These are phyloP conservation scores for Congeria kusceri DNA, from an alignment of 2,888 invertebrate species.

Conservation along the genomic window DNA sequence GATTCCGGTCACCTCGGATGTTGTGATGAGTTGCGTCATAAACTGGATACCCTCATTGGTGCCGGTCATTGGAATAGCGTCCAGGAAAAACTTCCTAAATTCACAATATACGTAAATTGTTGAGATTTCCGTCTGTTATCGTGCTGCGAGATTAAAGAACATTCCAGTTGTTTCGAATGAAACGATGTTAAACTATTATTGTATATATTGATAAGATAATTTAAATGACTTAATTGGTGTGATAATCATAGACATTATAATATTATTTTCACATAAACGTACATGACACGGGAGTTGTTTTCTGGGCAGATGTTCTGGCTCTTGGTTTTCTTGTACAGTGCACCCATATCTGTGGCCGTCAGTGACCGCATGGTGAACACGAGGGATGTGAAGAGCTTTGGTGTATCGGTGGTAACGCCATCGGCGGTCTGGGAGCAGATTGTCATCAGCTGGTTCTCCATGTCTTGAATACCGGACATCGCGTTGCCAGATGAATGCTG, in stretches of 20 bases:
- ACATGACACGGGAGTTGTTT: slow-evolving; percentile 74
- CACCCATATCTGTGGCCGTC: slow-evolving; percentile 79
- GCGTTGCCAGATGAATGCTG: slow-evolving; percentile 62
- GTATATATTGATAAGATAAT: too few species aligned
- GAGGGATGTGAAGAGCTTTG: slow-evolving; percentile 86
- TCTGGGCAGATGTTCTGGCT: slow-evolving; percentile 67
- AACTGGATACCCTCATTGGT: slow-evolving; percentile 92
- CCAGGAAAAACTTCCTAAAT: slow-evolving; percentile 90
- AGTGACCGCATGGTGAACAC: slow-evolving; percentile 84
- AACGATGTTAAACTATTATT: too few species aligned
- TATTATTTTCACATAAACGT: too few species aligned
- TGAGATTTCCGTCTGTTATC: too few species aligned
- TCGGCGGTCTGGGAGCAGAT: slow-evolving; percentile 77
- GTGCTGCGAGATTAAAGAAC: too few species aligned
- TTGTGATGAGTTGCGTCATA: slow-evolving; percentile 92
- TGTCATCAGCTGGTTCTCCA: slow-evolving; percentile 68
- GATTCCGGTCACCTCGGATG: slow-evolving; percentile 88
- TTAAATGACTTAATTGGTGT: too few species aligned
- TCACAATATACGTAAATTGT: too few species aligned
- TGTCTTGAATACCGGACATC: slow-evolving; percentile 45
- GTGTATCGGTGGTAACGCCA: slow-evolving; percentile 85
- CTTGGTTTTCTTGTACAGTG: slow-evolving; percentile 71
- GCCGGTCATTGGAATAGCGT: slow-evolving; percentile 94
- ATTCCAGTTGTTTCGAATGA: too few species aligned
- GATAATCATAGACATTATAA: too few species aligned